A percentile compares a stretch with the other conserved stretches of the same genome.
phyloP scores from a whole-genome alignment of 2,113 vertebrate species.

The Ovibos moschatus region DNA sequence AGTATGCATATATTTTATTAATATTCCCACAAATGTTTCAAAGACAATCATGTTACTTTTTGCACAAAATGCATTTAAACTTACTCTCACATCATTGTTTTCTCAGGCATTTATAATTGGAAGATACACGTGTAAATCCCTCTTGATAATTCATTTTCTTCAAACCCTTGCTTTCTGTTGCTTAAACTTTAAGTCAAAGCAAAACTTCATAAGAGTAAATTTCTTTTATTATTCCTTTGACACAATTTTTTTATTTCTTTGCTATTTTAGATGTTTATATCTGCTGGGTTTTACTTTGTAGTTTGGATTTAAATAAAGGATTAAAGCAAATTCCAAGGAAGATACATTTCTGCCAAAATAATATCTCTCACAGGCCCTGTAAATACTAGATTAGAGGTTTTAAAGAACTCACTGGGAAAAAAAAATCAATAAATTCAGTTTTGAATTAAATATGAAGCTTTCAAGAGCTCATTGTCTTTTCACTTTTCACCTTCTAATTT shows the following conservation, averaged over 20 bases:
- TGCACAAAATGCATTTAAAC: background rate
- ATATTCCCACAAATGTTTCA: background rate
- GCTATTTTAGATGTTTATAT: background rate
- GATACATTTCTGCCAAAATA: background rate
- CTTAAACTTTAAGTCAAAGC: conserved; percentile 7
- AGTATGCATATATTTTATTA: background rate
- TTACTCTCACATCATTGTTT: background rate
- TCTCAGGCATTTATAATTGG: background rate
- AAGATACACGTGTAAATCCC: background rate
- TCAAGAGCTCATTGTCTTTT: background rate
- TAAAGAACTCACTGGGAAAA: background rate
- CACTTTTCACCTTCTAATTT: background rate
- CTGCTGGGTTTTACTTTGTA: background rate
- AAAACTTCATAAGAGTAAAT: background rate
- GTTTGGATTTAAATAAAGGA: conserved; percentile 5
- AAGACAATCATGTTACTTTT: background rate
- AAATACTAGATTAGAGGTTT: background rate
- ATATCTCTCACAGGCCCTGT: background rate
- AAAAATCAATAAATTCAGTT: background rate
- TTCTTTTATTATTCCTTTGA: background rate
- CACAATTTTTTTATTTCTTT: background rate
- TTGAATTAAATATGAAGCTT: conserved; percentile 45
- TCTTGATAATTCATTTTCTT: conserved; percentile 6
- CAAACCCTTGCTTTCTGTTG: background rate
- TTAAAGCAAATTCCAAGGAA: background rate